Conservation (phyloP, 1,140 invertebrate genomes). For the Eupeodes corollae region DNA sequence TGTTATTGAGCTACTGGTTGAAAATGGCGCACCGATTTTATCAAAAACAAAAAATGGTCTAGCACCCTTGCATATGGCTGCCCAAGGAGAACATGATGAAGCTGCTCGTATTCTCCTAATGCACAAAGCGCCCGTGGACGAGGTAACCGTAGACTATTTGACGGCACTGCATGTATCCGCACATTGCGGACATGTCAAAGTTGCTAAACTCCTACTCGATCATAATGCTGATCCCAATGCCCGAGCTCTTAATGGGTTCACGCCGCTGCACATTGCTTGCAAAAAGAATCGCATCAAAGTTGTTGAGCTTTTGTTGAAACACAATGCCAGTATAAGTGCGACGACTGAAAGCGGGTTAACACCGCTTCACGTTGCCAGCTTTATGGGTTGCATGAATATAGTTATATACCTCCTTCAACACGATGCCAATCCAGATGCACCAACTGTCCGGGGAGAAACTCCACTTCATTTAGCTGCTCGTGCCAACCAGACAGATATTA, state of each 20-base stretch:
- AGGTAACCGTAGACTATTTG: conserved; percentile 94
- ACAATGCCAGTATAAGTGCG: conserved; percentile 71
- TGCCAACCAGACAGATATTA: conserved; percentile 94
- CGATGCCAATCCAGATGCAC: conserved; percentile 85
- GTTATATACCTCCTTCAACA: conserved; percentile 92
- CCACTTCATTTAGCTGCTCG: conserved; percentile 92
- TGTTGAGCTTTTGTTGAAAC: conserved; percentile 90
- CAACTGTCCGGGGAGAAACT: conserved; percentile 93
- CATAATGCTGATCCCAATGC: conserved; percentile 95
- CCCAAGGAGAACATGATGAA: conserved; percentile 94
- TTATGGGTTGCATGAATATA: conserved; percentile 99
- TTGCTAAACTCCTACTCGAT: conserved; percentile 87
- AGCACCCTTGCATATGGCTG: conserved; percentile 84
- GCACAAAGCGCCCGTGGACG: conserved; percentile 91
- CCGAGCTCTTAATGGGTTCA: conserved; percentile 94
- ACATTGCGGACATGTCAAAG: conserved; percentile 80
- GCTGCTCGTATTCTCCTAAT: conserved; percentile 83
- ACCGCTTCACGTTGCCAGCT: conserved; percentile 93
- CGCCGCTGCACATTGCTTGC: conserved; percentile 95
- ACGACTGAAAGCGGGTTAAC: conserved; percentile 76
- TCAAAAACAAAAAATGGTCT: conserved; percentile 97
- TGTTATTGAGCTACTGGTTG: conserved; percentile 85
- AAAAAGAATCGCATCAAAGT: conserved; percentile 98
- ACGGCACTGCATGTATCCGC: conserved; percentile 96
- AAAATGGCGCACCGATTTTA: conserved; percentile 84